Evolutionary conservation across 1,140 invertebrate genomes (phyloP), one percentile per base, ranked within the genome.

Genomic region (Halyomorpha halys): DNA sequence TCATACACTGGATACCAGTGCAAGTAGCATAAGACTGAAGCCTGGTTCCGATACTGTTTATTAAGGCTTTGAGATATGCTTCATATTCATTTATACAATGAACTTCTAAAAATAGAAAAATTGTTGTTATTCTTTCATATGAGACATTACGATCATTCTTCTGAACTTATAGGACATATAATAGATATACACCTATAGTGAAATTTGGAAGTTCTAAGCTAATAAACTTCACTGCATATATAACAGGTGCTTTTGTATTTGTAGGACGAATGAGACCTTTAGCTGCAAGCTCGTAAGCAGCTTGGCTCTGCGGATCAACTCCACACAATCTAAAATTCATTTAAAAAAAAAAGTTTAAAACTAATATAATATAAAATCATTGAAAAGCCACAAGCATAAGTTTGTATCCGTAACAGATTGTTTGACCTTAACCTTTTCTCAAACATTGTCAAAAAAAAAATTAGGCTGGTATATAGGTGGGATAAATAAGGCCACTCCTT

Each of bases 221-320:
- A 21, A 89, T 80, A 74, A 91, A 87, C 76, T 87, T 90, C n/a
- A 97, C 82, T 19, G 85, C 83, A 77, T 97, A 97, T 34, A 97
- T 72, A 14, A 97, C 74, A 1, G 92, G 88, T 44, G 83, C 73
- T 68, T 84, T 83, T 14, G 76, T 77, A 66, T 84, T 73, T 0
- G 76, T 74, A 2, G 94, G 91, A 65, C 91, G 75, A 8, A 96
- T 79, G 0, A 85, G 75, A 1, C 94, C 94, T 76, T 86, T 74
- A 16, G 80, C 76, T 18, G 91, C 91, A 63, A 97, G 70, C 54
- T 97, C 90, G 75, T 93, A 97, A 13, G 91, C 91, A 59, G 84
- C 82, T 77, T 97, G 86, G 67, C 87, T 92, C 68, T 90, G 80
- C 39, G 89, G 77, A 74, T 90, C 82, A 0, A 96, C 77, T 47